Base-by-base conservation (phyloP, 2,113 vertebrate species). In the Pogona vitticeps region DNA sequence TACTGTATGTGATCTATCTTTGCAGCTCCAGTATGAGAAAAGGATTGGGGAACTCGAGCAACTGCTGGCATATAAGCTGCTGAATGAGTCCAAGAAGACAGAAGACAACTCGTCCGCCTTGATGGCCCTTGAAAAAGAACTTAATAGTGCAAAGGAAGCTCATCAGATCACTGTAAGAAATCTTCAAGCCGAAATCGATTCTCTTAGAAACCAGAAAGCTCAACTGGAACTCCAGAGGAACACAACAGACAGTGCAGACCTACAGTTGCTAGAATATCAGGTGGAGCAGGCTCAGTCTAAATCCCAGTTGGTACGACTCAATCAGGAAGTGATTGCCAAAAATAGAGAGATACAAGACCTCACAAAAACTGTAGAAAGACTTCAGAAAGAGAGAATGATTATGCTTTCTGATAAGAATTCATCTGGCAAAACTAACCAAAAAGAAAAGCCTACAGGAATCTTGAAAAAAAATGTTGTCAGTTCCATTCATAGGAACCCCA, bases 11-110 rank as follows among this genome's bases (percentile, higher is more conserved):
- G 59, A 0, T 82, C 84, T 85, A 93, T 93, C 89, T 91, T 67
- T 85, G 28, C 91, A 99, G 98, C 96, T 98, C 17, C 97, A 97
- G 71, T 99, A 99, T 59, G 98, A 99, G 86, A 96, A 98, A 90
- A 97, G 97, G 88, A 95, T 99, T 71, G 94, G 92, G 28, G 97
- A 98, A 76, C 96, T 99, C 83, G 97, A 99, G 90, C 96, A 96
- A 73, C 95, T 96, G 10, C 95, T 98, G 90, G 88, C 95, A n/a
- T 93, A 80, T 85, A 96, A 94, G 81, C 88, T 92, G 42, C 92
- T 93, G 80, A 90, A 86, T 36, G 92, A 88, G 58, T 71, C 90
- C 0, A 91, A 92, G 79, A 94, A 90, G 58, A 76, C 93, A 1
- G 84, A 85, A 1, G 85, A 93, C 20, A 84, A 79, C 33, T 82